Percentiles rank a stretch among this genome's conserved stretches.
Conservation (phyloP, 2,888 invertebrate genomes). For the Xestia c-nigrum region DNA sequence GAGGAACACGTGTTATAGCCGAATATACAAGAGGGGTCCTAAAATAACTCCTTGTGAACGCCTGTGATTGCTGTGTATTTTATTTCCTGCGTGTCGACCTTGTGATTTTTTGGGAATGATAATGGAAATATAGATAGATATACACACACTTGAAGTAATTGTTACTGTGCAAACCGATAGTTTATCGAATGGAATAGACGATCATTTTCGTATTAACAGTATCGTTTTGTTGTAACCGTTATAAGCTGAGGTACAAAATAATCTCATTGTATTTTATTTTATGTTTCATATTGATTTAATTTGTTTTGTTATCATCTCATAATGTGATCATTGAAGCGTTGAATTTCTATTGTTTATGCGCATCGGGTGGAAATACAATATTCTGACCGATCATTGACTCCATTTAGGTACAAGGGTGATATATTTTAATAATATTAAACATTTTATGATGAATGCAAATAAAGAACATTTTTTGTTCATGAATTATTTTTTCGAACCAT, state of each 20-base stretch:
- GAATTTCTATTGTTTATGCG: conserved; percentile 17
- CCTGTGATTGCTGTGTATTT: conserved; percentile 48
- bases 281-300: conserved; percentile 8
- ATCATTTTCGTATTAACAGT: conserved; percentile 16
- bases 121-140: conserved; percentile 27
- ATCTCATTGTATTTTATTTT: neutral
- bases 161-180: conserved; percentile 18
- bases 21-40: conserved; percentile 58
- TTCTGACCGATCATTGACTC: conserved; percentile 19
- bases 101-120: conserved; percentile 50
- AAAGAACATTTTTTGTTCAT: neutral
- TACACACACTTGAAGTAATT: conserved; percentile 32
- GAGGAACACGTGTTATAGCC: conserved; percentile 62
- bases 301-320: conserved; percentile 24
- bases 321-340: conserved; percentile 19
- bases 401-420: neutral
- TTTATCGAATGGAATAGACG: conserved; percentile 13
- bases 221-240: conserved; percentile 13
- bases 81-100: conserved; percentile 59
- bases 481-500: neutral
- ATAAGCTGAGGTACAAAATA: neutral
- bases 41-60: conserved; percentile 65
- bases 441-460: no score
- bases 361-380: conserved; percentile 25
- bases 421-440: no score